These are phyloP conservation scores for Scolanthus callimorphus DNA, from an alignment of 92 coral and sea anemone genomes.

Conservation along the genomic window DNA sequence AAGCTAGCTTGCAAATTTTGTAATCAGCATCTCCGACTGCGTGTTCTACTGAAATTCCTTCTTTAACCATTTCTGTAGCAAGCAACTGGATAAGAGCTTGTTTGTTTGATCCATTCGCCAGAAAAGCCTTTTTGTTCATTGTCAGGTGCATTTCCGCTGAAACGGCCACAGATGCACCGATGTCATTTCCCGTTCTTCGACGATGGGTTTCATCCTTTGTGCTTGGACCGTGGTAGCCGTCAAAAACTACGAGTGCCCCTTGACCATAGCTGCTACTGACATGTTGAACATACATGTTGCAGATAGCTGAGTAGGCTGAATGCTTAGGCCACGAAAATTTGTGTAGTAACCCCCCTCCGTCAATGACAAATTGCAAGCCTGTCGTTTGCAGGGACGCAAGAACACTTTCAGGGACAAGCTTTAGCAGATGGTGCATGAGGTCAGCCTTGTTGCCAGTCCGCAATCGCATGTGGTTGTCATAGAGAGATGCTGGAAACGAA, in stretches of 20 bases:
- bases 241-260: too few relatives aligned
- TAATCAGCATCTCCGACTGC: slow-evolving; percentile 7
- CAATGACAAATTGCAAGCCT: slow-evolving; percentile 14
- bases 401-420: slow-evolving; percentile 13
- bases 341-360: slow-evolving; percentile 23
- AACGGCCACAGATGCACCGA: too few relatives aligned
- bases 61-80: slow-evolving; percentile 4
- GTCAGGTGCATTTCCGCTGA: too few relatives aligned
- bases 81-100: slow-evolving; percentile 8
- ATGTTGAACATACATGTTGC: too few relatives aligned
- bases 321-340: too few relatives aligned
- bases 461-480: slow-evolving; percentile 4
- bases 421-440: slow-evolving; percentile 4
- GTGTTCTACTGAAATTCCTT: background rate
- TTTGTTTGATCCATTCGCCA: too few relatives aligned
- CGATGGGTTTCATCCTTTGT: too few relatives aligned
- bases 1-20: slow-evolving; percentile 3
- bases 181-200: too few relatives aligned
- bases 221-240: too few relatives aligned
- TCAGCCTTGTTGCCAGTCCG: slow-evolving; percentile 22
- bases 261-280: too few relatives aligned
- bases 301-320: too few relatives aligned
- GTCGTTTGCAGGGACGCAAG: slow-evolving; percentile 6
- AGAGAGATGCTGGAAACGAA: slow-evolving; percentile 22
- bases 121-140: too few relatives aligned